These are phyloP conservation scores for Frankliniella fusca DNA, from an alignment of 2,888 invertebrate genomes.

Conservation along the genomic window DNA sequence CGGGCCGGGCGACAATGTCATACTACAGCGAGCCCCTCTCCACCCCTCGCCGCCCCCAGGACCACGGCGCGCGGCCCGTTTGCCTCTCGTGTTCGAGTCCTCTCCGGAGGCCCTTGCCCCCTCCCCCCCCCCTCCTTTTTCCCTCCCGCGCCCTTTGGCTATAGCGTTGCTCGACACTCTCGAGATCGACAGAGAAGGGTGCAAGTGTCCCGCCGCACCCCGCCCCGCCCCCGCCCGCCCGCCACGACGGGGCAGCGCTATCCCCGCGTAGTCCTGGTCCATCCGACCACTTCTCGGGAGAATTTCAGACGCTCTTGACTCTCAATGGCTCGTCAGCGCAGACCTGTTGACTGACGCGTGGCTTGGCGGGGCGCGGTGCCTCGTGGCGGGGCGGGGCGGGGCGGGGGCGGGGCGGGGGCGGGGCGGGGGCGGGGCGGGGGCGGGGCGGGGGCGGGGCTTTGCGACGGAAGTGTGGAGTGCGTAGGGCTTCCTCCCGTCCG, in stretches of 20 bases:
- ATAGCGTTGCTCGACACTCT: neutral
- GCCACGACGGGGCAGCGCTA: too few relatives aligned
- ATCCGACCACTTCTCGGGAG: neutral
- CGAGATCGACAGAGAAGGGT: neutral
- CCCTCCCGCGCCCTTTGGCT: neutral
- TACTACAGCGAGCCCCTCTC: too few relatives aligned
- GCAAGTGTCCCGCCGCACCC: neutral
- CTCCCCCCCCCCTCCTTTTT: neutral
- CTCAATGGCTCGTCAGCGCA: neutral
- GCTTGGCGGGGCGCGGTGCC: neutral
- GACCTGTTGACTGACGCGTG: constrained; percentile 8
- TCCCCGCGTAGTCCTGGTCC: too few relatives aligned
- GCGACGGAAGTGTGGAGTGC: neutral
- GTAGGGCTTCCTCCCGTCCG: neutral
- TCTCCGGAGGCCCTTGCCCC: neutral
- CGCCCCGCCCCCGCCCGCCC: too few relatives aligned
- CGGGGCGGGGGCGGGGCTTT: too few relatives aligned
- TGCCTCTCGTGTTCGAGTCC: too few relatives aligned
- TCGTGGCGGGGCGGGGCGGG: too few relatives aligned
- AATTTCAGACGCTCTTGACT: constrained; percentile 16
- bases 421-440: too few relatives aligned
- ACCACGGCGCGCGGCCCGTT: neutral
- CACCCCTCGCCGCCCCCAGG: neutral
- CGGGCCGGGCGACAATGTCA: neutral
- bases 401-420: neutral